Evolutionary conservation across 2,888 invertebrate genomes (phyloP).

Genomic region (Mythimna loreyi): DNA sequence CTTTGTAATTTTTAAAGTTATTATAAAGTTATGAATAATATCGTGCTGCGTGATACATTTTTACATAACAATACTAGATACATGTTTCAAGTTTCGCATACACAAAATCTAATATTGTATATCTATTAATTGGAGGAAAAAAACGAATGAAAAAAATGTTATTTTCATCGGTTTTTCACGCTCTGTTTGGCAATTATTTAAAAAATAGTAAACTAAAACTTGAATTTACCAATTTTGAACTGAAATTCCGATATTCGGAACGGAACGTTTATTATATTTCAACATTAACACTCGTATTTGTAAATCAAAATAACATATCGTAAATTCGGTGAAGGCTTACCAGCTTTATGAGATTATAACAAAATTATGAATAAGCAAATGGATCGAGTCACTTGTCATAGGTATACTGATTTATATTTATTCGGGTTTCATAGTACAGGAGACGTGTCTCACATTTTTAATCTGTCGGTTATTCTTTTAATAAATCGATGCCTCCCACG

Average conservation of each 20-base stretch:
- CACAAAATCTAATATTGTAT: too few relatives aligned
- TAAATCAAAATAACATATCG: slow-evolving; percentile 21
- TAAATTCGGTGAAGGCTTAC: slow-evolving; percentile 8
- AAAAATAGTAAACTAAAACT: slow-evolving; percentile 3
- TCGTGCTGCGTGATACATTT: too few relatives aligned
- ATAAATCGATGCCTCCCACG: too few relatives aligned
- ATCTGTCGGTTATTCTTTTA: not conserved
- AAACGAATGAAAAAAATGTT: too few relatives aligned
- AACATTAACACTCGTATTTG: slow-evolving; percentile 11
- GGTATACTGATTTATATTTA: slow-evolving; percentile 12
- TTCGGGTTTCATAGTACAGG: not conserved
- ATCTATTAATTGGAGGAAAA: too few relatives aligned
- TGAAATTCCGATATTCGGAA: slow-evolving; percentile 18
- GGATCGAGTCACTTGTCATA: slow-evolving; percentile 21
- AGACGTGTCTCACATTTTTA: not conserved
- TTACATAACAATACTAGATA: too few relatives aligned
- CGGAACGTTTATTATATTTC: slow-evolving; percentile 13
- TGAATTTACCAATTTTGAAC: slow-evolving; percentile 5
- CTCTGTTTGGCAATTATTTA: not conserved
- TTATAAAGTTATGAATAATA: too few relatives aligned
- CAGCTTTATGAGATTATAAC: slow-evolving; percentile 13
- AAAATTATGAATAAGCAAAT: slow-evolving; percentile 37
- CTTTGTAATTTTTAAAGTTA: too few relatives aligned
- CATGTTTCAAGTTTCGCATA: too few relatives aligned
- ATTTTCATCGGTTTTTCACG: not conserved